Evolutionary conservation across 35 echinoderm and acorn worm species (phyloP).

Genomic region (Heliocidaris tuberculata): DNA sequence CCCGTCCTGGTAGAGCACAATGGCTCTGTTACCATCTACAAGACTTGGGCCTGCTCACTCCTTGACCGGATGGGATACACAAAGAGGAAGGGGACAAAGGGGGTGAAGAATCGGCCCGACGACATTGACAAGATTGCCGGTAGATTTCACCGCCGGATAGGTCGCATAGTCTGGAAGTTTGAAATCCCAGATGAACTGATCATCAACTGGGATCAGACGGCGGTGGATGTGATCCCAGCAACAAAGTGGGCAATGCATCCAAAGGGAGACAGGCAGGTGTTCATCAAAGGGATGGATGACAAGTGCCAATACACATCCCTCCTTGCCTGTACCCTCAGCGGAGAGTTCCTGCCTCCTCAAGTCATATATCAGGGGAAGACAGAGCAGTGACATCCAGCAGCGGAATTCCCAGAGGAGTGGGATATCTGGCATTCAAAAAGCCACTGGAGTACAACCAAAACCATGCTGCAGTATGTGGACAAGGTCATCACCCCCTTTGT

Average conservation of each 20-base stretch:
- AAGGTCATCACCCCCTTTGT: too few relatives aligned
- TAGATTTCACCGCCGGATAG: slow-evolving; percentile 41
- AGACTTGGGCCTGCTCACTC: neutral
- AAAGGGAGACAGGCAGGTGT: too few relatives aligned
- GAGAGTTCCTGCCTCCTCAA: too few relatives aligned
- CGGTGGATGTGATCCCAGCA: slow-evolving; percentile 49
- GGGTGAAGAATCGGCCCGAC: neutral
- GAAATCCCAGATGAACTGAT: slow-evolving; percentile 57
- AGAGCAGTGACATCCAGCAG: too few relatives aligned
- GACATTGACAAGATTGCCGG: slow-evolving; percentile 9
- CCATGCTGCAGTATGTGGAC: too few relatives aligned
- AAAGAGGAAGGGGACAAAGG: slow-evolving; percentile 53
- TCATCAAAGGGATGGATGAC: too few relatives aligned
- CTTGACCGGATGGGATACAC: slow-evolving; percentile 19
- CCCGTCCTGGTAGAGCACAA: neutral
- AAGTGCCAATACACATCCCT: too few relatives aligned
- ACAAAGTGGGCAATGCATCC: slow-evolving; percentile 52
- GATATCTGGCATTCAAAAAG: too few relatives aligned
- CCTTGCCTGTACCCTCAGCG: too few relatives aligned
- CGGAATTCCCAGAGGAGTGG: too few relatives aligned
- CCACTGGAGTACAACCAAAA: too few relatives aligned
- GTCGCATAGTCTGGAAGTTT: slow-evolving; percentile 38
- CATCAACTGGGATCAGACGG: slow-evolving; percentile 73
- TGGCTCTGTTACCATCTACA: neutral
- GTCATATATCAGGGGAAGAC: too few relatives aligned